These are phyloP conservation scores for Zygaena filipendulae DNA, from an alignment of 2,888 invertebrate genomes.

Conservation along the genomic window DNA sequence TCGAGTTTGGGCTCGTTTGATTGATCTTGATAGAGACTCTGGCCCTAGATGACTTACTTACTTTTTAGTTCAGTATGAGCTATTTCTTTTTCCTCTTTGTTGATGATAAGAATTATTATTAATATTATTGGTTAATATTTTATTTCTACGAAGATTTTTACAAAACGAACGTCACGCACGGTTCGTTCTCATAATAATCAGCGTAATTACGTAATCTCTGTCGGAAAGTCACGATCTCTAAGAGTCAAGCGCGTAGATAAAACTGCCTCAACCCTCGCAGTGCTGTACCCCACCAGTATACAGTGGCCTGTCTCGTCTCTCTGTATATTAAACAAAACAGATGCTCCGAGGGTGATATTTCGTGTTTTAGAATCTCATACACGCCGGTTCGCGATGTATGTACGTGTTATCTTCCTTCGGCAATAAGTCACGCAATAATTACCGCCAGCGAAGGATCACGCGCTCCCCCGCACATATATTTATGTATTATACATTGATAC, in stretches of 20 bases:
- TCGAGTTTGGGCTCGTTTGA: too few species aligned
- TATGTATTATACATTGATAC: slow-evolving; percentile 49
- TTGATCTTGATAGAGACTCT: too few species aligned
- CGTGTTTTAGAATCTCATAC: too few species aligned
- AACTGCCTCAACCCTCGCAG: slow-evolving; percentile 50
- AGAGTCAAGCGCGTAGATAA: slow-evolving; percentile 56
- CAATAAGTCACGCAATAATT: slow-evolving; percentile 68
- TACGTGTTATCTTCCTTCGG: slow-evolving; percentile 61
- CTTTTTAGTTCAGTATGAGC: too few species aligned
- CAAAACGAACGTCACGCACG: slow-evolving; percentile 30
- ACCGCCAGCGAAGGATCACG: slow-evolving; percentile 53
- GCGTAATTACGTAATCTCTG: slow-evolving; percentile 61
- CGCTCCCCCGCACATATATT: slow-evolving; percentile 54
- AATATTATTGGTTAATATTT: too few species aligned
- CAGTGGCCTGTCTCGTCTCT: slow-evolving; percentile 23
- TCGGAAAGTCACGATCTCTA: slow-evolving; percentile 63
- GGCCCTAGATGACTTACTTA: too few species aligned
- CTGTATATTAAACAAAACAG: too few species aligned
- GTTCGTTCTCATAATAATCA: slow-evolving; percentile 58
- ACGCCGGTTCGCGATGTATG: too few species aligned
- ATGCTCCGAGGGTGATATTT: too few species aligned
- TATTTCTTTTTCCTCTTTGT: too few species aligned
- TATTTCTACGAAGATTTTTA: too few species aligned
- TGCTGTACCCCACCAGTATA: slow-evolving; percentile 34
- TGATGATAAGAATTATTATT: too few species aligned